Percentiles rank a stretch among this genome's conserved stretches.
phyloP scores from a whole-genome alignment of 2,888 invertebrate species.

The Spodoptera exigua region DNA sequence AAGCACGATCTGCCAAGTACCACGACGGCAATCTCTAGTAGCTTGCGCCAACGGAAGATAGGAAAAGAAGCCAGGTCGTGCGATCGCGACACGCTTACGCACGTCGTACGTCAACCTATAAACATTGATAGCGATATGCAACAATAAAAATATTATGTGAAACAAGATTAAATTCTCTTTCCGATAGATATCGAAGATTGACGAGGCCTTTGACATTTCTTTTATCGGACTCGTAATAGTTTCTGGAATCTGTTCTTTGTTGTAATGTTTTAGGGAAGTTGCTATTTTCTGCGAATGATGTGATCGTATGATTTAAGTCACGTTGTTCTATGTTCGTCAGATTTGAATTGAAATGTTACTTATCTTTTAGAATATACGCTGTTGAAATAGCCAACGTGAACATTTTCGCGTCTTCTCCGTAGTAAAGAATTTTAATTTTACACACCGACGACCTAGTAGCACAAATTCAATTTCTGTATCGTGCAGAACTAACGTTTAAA shows the following conservation, averaged over 20 bases:
- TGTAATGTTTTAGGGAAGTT: not conserved
- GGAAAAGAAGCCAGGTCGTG: conserved; percentile 50
- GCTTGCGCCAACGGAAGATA: conserved; percentile 43
- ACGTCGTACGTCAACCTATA: conserved; percentile 45
- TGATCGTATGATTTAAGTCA: no score
- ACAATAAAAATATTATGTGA: conserved; percentile 43
- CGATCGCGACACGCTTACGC: conserved; percentile 51
- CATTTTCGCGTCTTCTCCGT: conserved; percentile 16
- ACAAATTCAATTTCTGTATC: conserved; percentile 46
- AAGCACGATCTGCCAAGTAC: conserved; percentile 33
- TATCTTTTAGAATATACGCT: no score
- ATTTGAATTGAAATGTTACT: no score
- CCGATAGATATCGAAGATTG: conserved; percentile 34
- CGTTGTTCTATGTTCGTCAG: no score
- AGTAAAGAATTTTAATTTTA: conserved; percentile 41
- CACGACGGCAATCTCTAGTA: conserved; percentile 21
- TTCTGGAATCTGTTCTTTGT: conserved; percentile 3
- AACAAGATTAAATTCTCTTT: conserved; percentile 27
- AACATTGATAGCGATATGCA: conserved; percentile 47
- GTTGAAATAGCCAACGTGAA: conserved; percentile 24
- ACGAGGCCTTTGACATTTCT: conserved; percentile 25
- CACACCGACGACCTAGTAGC: conserved; percentile 50
- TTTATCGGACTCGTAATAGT: conserved; percentile 32
- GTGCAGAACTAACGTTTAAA: conserved; percentile 39
- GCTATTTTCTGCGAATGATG: not conserved